These are phyloP conservation scores for Heliocidaris erythrogramma DNA, from an alignment of 35 echinoderm and acorn worm genomes.

Conservation along the genomic window DNA sequence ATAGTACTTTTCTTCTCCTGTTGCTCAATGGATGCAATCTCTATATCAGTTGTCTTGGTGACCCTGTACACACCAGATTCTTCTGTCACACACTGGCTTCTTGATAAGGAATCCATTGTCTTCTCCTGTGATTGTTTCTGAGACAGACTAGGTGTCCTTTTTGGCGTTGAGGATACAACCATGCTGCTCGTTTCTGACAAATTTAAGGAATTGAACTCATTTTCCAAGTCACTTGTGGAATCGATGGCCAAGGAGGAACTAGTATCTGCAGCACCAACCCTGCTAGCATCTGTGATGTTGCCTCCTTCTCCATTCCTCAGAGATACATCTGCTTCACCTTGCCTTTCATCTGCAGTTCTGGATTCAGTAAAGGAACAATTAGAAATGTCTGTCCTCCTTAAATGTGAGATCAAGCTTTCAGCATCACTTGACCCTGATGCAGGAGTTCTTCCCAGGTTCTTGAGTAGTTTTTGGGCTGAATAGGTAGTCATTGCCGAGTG, in stretches of 20 bases:
- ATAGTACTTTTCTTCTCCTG: conserved; percentile 7
- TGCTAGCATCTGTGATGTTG: background rate
- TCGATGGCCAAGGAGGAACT: background rate
- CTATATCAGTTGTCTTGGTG: conserved; percentile 46
- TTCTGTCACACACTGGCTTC: background rate
- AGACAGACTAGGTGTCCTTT: conserved; percentile 6
- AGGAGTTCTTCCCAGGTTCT: background rate
- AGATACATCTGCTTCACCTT: background rate
- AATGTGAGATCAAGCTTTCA: background rate
- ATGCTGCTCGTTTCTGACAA: conserved; percentile 4
- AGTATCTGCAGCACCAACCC: background rate
- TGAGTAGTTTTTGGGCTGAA: conserved; percentile 24
- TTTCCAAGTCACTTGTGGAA: conserved; percentile 37
- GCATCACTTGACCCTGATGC: conserved; percentile 37
- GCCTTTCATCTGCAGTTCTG: background rate
- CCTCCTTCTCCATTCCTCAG: background rate
- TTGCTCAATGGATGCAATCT: conserved; percentile 1
- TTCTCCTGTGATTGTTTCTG: background rate
- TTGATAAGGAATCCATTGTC: background rate
- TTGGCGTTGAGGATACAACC: conserved; percentile 34
- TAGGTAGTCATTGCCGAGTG: conserved; percentile 23
- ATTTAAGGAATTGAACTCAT: background rate
- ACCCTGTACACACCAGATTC: conserved; percentile 55
- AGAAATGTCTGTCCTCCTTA: conserved; percentile 25
- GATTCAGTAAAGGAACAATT: background rate